A percentile compares a stretch with the other conserved stretches of the same genome.
These are phyloP conservation scores for Strigamia crassipes DNA, from an alignment of 2,888 invertebrate genomes.

Conservation along the genomic window DNA sequence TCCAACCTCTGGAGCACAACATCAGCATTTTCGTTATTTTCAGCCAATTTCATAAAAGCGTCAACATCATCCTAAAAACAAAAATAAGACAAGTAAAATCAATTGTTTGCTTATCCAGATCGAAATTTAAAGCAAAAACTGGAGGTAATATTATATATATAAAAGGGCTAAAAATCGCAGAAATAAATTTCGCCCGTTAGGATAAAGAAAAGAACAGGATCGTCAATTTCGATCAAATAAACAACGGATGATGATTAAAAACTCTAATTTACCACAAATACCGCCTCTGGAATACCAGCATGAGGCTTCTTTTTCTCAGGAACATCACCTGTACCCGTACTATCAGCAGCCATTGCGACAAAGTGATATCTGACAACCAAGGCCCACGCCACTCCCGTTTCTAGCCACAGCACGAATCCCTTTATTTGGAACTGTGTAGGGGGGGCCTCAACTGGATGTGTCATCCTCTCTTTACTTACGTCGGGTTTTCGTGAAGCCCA, in stretches of 20 bases:
- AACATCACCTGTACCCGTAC: slow-evolving; percentile 30
- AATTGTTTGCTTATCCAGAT: neutral
- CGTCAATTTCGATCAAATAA: neutral
- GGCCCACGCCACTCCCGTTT: neutral
- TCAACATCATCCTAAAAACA: slow-evolving; percentile 82
- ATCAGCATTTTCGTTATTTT: slow-evolving; percentile 81
- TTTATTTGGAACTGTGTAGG: neutral
- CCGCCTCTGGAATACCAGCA: slow-evolving; percentile 85
- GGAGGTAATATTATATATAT: neutral
- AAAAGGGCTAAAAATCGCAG: neutral
- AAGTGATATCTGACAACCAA: neutral
- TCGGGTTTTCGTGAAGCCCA: too few species aligned
- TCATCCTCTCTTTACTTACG: neutral
- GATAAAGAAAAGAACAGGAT: neutral
- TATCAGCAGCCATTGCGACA: slow-evolving; percentile 43
- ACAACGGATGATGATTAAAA: neutral
- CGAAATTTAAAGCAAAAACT: neutral
- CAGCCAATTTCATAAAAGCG: slow-evolving; percentile 81
- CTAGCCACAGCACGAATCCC: neutral
- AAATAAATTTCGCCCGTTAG: neutral
- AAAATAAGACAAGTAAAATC: neutral
- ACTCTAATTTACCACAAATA: slow-evolving; percentile 72
- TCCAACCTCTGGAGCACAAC: slow-evolving; percentile 83
- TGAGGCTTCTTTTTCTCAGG: slow-evolving; percentile 53
- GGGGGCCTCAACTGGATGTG: neutral